Conservation (phyloP, 92 coral and sea anemone genomes). For the Zoanthus sansibaricus region DNA sequence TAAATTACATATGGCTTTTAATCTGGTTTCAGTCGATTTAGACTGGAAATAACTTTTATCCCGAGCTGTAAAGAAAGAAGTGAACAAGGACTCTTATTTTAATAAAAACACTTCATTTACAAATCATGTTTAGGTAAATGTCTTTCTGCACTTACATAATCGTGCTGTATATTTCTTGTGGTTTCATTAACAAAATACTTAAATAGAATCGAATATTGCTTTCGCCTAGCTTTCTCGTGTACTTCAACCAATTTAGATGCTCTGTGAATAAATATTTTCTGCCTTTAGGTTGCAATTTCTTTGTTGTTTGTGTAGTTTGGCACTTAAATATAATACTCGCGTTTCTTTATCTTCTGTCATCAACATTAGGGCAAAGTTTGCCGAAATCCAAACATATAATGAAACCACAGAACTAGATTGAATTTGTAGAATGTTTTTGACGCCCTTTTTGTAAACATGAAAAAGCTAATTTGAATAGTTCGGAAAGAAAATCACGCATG, state of each 20-base stretch:
- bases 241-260: not conserved
- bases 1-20: not conserved
- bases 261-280: slow-evolving; percentile 22
- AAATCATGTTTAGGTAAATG: slow-evolving; percentile 2
- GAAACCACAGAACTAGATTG: slow-evolving; percentile 34
- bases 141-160: slow-evolving; percentile 3
- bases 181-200: not conserved
- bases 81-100: slow-evolving; percentile 13
- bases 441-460: slow-evolving; percentile 39
- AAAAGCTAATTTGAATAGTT: slow-evolving; percentile 31
- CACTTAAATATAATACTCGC: slow-evolving; percentile 10
- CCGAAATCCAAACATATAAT: slow-evolving; percentile 47
- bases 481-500: slow-evolving; percentile 25
- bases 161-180: not conserved
- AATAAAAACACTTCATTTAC: slow-evolving; percentile 23
- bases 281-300: slow-evolving; percentile 18
- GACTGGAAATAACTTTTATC: not conserved
- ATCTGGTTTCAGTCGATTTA: not conserved
- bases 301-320: slow-evolving; percentile 38
- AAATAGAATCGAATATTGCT: not conserved
- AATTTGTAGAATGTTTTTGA: slow-evolving; percentile 48
- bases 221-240: not conserved
- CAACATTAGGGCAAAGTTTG: slow-evolving; percentile 28
- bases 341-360: slow-evolving; percentile 2
- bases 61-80: slow-evolving; percentile 21